Conservation (phyloP, 2,797 vertebrate species). For the Aldrovandia affinis region DNA sequence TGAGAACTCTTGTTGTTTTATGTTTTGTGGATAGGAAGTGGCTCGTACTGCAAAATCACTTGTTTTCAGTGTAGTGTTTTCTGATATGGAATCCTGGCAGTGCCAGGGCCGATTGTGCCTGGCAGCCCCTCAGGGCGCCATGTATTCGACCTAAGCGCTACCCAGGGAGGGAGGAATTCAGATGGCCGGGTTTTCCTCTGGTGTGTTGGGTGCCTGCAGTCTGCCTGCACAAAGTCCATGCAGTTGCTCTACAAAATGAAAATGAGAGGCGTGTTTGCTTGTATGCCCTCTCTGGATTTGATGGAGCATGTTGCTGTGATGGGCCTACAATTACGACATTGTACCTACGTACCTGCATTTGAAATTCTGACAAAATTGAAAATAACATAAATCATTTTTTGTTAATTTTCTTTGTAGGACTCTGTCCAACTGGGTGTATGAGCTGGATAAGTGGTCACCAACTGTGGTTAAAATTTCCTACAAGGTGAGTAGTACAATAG, state of each 20-base stretch:
- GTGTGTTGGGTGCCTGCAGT: neutral
- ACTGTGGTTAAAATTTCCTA: conserved; percentile 90
- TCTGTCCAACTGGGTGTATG: conserved; percentile 88
- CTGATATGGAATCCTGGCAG: neutral
- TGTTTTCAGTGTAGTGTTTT: neutral
- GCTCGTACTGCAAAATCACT: neutral
- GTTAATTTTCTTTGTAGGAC: conserved; percentile 69
- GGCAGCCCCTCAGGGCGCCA: no score
- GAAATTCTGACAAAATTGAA: neutral
- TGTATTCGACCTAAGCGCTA: no score
- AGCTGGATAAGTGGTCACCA: conserved; percentile 91
- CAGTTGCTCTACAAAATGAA: neutral
- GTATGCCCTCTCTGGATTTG: no score
- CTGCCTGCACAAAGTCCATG: no score
- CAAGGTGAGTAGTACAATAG: conserved; percentile 71
- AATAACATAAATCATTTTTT: neutral
- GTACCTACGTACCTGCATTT: no score
- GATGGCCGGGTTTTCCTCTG: neutral
- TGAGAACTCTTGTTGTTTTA: neutral
- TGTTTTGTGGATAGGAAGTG: neutral
- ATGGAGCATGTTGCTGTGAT: no score
- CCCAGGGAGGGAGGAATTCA: no score
- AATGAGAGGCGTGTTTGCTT: no score
- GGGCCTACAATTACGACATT: no score
- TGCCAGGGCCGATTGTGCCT: no score